Evolutionary conservation across 1,140 invertebrate genomes (phyloP), one percentile per base, ranked within the genome.

Genomic region (Atta texana): DNA sequence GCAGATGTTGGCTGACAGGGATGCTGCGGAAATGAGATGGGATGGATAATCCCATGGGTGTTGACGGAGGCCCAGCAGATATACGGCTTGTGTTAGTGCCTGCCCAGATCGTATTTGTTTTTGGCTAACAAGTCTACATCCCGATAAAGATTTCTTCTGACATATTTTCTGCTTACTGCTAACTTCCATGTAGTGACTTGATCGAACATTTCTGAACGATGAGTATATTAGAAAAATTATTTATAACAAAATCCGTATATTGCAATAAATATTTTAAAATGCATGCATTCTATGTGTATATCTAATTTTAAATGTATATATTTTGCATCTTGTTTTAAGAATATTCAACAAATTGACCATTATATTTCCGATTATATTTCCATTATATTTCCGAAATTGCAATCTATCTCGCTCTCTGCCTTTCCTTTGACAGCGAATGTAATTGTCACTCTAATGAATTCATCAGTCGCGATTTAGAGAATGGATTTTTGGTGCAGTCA

Each of bases 1-100:
- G 82, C 92, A 93, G 93, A 94, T 93, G 92, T 88, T 88, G 91
- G 88, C 90, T 93, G 92, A 93, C 92, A 92, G 86, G 92, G 86
- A 92, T 91, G 91, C 89, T 90, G 91, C 74, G 85, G 87, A 91
- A 93, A 90, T 89, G 90, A 93, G 93, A 93, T 92, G 89, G 92
- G 88, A 92, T 55, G 92, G 90, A 94, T 94, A 93, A 94, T 94
- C 93, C 93, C 93, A 85, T 88, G 93, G 91, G 93, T 87, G 88
- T 90, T 86, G 91, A 92, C 88, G 89, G 91, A 87, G 88, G 87
- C 88, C 89, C 88, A 91, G 87, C 90, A 89, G 91, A 93, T 91
- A 91, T 86, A 89, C 63, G 87, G 24, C 53, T 72, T 31, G 61
- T 72, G 85, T 88, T 88, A 81, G 72, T 77, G 64, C 57, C 74